Evolutionary conservation across 2,888 invertebrate species (phyloP).

Genomic region (Melitaea athalia): DNA sequence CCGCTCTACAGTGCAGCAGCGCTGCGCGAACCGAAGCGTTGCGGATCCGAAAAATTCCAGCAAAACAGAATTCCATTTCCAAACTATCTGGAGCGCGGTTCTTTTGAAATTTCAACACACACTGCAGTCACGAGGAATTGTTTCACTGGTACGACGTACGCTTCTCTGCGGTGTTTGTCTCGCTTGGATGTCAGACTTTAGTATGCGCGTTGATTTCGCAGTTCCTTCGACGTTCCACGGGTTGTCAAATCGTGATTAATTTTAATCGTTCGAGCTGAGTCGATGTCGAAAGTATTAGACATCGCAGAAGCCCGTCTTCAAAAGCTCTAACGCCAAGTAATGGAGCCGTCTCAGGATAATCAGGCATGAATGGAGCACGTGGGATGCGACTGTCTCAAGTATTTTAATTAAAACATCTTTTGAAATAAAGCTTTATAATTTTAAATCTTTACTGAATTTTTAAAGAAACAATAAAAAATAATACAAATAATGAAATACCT

Average conservation of each 20-base stretch:
- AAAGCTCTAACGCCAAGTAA: conserved; percentile 8
- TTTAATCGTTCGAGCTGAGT: conserved; percentile 17
- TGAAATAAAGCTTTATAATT: conserved; percentile 1
- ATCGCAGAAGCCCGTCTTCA: not conserved
- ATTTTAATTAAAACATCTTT: conserved; percentile 30
- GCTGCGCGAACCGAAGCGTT: conserved; percentile 7
- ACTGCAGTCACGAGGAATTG: not conserved
- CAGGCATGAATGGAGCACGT: conserved; percentile 28
- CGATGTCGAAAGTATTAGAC: conserved; percentile 4
- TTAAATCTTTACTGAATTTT: not conserved
- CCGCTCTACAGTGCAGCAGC: conserved; percentile 10
- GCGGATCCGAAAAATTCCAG: conserved; percentile 25
- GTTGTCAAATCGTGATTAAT: conserved; percentile 18
- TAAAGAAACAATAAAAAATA: not conserved
- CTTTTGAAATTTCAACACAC: conserved; percentile 34
- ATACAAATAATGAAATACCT: no score
- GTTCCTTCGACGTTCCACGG: not conserved
- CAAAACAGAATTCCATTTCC: conserved; percentile 24
- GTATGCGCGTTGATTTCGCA: not conserved
- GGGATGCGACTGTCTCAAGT: conserved; percentile 21
- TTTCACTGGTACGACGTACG: not conserved
- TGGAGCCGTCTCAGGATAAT: conserved; percentile 27
- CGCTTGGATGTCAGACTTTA: not conserved
- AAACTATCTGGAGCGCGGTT: not conserved
- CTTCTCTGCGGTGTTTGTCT: conserved; percentile 9